A percentile compares a stretch with the other conserved stretches of the same genome.
These are phyloP conservation scores for Micoletzkya japonica DNA, from an alignment of 2,888 invertebrate species.

Conservation along the genomic window DNA sequence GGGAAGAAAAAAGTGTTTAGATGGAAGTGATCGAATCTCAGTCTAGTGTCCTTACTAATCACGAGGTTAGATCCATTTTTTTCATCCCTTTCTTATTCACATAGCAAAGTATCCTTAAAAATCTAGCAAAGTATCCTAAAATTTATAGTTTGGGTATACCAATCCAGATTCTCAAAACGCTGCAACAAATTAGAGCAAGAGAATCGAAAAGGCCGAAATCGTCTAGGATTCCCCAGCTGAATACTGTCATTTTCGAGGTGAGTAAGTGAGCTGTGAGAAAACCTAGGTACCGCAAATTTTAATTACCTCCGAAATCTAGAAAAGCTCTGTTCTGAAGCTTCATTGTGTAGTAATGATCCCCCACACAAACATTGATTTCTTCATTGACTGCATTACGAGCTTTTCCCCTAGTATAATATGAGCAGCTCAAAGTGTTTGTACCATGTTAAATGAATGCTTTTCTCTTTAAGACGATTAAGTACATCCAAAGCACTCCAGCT, in stretches of 20 bases:
- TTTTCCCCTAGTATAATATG: too few relatives aligned
- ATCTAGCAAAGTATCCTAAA: too few relatives aligned
- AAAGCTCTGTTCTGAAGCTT: too few relatives aligned
- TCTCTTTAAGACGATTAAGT: conserved; percentile 40
- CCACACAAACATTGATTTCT: too few relatives aligned
- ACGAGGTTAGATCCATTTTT: conserved; percentile 34
- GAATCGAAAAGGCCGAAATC: conserved; percentile 15
- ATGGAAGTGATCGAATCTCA: conserved; percentile 44
- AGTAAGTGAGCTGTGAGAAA: not conserved
- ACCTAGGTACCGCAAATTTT: too few relatives aligned
- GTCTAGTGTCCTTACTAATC: conserved; percentile 39
- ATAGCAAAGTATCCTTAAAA: too few relatives aligned
- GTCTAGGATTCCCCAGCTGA: conserved; percentile 15
- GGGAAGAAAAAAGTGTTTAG: not conserved
- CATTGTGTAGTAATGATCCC: too few relatives aligned
- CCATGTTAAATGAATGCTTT: too few relatives aligned
- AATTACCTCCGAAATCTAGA: too few relatives aligned
- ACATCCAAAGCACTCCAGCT: conserved; percentile 36
- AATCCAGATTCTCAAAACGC: not conserved
- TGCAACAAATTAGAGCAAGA: conserved; percentile 12
- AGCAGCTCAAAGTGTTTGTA: too few relatives aligned
- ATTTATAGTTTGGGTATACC: not conserved
- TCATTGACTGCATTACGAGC: too few relatives aligned
- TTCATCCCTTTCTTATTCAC: too few relatives aligned
- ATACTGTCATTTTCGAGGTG: conserved; percentile 41